phyloP scores from a whole-genome alignment of 2,888 invertebrate species.

The Epinotia nisella region DNA sequence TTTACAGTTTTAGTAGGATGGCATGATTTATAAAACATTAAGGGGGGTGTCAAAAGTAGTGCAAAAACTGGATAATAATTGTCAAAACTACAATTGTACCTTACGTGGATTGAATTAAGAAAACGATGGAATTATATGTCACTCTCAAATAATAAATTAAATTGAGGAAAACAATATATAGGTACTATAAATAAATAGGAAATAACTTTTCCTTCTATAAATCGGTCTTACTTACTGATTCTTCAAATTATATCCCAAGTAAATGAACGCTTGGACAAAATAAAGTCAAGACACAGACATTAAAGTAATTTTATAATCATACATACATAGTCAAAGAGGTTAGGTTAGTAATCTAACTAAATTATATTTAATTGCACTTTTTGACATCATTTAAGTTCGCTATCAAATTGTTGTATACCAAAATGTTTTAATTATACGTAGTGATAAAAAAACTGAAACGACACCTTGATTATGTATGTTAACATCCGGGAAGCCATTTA shows the following conservation, averaged over 20 bases:
- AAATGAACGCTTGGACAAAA: not conserved
- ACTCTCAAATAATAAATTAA: not conserved
- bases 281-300: not conserved
- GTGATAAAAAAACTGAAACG: too few species aligned
- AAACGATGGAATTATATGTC: not conserved
- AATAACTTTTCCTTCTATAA: slow-evolving; percentile 23
- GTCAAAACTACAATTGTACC: not conserved
- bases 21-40: not conserved
- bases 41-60: not conserved
- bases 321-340: not conserved
- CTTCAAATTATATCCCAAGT: not conserved
- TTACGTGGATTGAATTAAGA: not conserved
- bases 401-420: too few species aligned
- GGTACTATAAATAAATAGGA: not conserved
- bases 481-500: too few species aligned
- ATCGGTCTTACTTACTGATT: not conserved
- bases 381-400: not conserved
- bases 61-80: not conserved
- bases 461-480: too few species aligned
- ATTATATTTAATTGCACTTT: too few species aligned
- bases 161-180: slow-evolving; percentile 12
- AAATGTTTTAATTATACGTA: too few species aligned
- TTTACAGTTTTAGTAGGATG: too few species aligned
- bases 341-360: not conserved
- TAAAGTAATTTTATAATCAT: not conserved